phyloP scores from a whole-genome alignment of 2,888 invertebrate species.

The Iphiclides podalirius region DNA sequence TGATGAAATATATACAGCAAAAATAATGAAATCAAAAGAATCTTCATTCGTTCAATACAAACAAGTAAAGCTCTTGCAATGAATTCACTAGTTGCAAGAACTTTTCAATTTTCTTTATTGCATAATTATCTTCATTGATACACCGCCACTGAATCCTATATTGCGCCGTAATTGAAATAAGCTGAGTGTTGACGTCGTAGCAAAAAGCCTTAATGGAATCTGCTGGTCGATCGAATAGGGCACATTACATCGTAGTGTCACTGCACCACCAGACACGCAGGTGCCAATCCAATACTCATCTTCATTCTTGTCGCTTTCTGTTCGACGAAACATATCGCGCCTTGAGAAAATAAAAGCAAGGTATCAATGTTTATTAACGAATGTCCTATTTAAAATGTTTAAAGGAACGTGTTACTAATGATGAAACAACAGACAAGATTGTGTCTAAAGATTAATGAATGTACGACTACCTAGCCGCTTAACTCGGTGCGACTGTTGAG shows the following conservation, averaged over 20 bases:
- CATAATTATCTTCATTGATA: no score
- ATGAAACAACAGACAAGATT: constrained; percentile 20
- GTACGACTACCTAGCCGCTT: constrained; percentile 11
- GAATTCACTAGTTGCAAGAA: no score
- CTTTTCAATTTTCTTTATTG: no score
- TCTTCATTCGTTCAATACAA: no score
- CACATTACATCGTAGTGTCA: constrained; percentile 60
- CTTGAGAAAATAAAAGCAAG: background rate
- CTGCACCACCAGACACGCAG: constrained; percentile 61
- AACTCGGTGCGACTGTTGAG: constrained; percentile 13
- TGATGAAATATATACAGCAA: no score
- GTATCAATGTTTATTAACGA: constrained; percentile 5
- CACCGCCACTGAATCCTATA: background rate
- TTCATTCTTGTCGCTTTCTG: constrained; percentile 49
- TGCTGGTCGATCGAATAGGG: constrained; percentile 38
- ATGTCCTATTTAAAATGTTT: constrained; percentile 15
- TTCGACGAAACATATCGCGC: constrained; percentile 6
- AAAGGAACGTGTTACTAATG: constrained; percentile 22
- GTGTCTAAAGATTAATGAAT: constrained; percentile 23
- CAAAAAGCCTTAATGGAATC: constrained; percentile 37
- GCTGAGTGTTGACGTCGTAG: no score
- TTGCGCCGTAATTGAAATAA: no score
- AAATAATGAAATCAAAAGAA: no score
- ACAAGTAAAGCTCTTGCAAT: no score
- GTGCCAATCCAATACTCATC: constrained; percentile 63